A percentile compares a stretch with the other conserved stretches of the same genome.
Conservation (phyloP, 1,140 invertebrate species). For the Zaprionus tsacasi region DNA sequence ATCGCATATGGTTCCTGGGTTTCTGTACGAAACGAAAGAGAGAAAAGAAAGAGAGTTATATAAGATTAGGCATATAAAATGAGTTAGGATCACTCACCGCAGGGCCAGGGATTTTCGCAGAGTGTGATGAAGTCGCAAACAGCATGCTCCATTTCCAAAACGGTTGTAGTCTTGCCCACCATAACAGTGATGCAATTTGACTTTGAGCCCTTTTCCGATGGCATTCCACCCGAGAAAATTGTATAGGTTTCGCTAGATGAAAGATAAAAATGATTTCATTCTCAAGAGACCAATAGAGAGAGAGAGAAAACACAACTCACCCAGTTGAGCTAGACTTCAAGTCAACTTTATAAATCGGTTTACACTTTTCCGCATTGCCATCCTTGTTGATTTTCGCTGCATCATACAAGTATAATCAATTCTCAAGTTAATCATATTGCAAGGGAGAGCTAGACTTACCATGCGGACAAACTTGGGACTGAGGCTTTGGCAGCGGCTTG, state of each 20-base stretch:
- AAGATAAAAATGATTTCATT: slow-evolving; percentile 7
- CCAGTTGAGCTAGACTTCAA: slow-evolving; percentile 96
- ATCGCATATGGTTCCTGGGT: slow-evolving; percentile 98
- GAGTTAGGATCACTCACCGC: slow-evolving; percentile 87
- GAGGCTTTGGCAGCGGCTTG: slow-evolving; percentile 90
- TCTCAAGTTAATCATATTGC: slow-evolving; percentile 7
- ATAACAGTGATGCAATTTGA: slow-evolving; percentile 98
- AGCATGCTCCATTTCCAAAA: slow-evolving; percentile 99
- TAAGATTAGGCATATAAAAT: neutral
- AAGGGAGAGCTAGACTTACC: slow-evolving; percentile 86
- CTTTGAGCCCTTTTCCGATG: slow-evolving; percentile 93
- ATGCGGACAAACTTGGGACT: slow-evolving; percentile 94
- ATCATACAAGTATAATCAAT: slow-evolving; percentile 15
- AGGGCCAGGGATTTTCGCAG: slow-evolving; percentile 96
- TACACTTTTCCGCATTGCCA: slow-evolving; percentile 93
- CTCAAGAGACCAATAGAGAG: neutral
- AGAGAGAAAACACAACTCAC: slow-evolving; percentile 86
- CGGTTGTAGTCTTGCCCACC: slow-evolving; percentile 95
- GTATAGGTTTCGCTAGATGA: slow-evolving; percentile 91
- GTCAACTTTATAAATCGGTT: slow-evolving; percentile 97
- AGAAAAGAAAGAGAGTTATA: neutral
- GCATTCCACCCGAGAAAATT: slow-evolving; percentile 97
- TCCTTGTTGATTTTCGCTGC: slow-evolving; percentile 87
- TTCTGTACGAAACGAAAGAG: slow-evolving; percentile 86
- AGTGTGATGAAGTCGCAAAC: slow-evolving; percentile 98